These are phyloP conservation scores for Rhincodon typus DNA, from an alignment of 2,797 vertebrate genomes.

Conservation along the genomic window DNA sequence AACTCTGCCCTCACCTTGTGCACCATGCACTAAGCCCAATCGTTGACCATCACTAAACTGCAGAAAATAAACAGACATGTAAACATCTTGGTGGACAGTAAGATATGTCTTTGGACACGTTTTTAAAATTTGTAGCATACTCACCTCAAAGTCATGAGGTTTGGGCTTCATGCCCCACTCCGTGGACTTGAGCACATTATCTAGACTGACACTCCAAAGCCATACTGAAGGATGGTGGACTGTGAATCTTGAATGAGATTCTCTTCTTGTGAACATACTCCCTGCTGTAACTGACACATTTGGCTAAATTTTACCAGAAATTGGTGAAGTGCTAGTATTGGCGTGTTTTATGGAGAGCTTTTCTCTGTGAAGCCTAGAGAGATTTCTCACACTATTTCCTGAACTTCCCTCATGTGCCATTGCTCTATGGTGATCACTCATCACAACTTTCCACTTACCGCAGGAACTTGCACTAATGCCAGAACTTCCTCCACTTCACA, in stretches of 20 bases:
- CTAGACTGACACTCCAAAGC: background rate
- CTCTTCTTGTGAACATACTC: too few species aligned
- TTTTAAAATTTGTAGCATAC: background rate
- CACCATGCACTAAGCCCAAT: background rate
- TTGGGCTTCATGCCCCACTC: background rate
- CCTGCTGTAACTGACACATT: too few species aligned
- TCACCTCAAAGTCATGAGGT: background rate
- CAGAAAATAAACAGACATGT: background rate
- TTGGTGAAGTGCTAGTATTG: too few species aligned
- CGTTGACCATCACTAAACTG: background rate
- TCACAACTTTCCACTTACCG: too few species aligned
- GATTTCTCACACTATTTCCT: too few species aligned
- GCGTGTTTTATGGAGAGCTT: too few species aligned
- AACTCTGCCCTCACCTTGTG: background rate
- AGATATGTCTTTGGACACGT: background rate
- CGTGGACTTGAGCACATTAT: background rate
- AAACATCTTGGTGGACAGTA: background rate
- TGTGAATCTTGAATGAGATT: background rate
- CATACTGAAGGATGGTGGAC: background rate
- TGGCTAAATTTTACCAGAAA: too few species aligned
- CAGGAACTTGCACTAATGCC: too few species aligned
- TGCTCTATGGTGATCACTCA: too few species aligned
- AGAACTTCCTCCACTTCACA: too few species aligned
- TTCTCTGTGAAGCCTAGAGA: too few species aligned
- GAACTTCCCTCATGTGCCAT: too few species aligned